Conservation (phyloP, 2,797 vertebrate species). For the Delichon dasypus region DNA sequence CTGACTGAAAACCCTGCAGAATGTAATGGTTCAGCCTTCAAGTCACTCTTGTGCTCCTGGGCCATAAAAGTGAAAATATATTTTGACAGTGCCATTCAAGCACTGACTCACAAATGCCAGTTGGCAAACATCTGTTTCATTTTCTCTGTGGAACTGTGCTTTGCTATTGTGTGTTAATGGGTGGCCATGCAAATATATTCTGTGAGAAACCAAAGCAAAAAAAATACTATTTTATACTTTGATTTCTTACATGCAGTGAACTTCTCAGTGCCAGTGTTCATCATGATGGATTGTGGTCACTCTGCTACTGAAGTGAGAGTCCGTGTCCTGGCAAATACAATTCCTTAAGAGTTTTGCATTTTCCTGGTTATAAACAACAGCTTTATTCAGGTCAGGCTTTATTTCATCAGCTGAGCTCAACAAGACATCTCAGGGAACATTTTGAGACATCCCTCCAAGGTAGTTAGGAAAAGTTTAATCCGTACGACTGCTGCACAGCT, state of each 20-base stretch:
- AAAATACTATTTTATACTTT: background rate
- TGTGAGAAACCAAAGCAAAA: background rate
- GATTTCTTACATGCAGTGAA: background rate
- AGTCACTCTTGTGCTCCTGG: background rate
- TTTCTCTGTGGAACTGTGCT: background rate
- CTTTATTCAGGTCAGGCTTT: background rate
- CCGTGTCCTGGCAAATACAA: background rate
- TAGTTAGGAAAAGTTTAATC: background rate
- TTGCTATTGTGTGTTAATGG: background rate
- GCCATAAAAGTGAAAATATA: background rate
- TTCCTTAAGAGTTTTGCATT: background rate
- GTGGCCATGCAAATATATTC: background rate
- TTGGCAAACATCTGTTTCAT: slow-evolving; percentile 1
- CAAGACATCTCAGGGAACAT: background rate
- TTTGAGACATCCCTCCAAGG: background rate
- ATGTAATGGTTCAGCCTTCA: background rate
- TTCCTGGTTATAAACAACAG: background rate
- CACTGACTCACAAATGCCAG: background rate
- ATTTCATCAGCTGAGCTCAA: background rate
- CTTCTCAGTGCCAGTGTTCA: background rate
- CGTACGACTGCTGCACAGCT: background rate
- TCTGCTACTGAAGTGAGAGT: background rate
- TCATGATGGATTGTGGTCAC: background rate
- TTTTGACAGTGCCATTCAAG: background rate
- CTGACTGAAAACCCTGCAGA: background rate